phyloP scores from a whole-genome alignment of 2,113 vertebrate genomes.

The Pipa parva region DNA sequence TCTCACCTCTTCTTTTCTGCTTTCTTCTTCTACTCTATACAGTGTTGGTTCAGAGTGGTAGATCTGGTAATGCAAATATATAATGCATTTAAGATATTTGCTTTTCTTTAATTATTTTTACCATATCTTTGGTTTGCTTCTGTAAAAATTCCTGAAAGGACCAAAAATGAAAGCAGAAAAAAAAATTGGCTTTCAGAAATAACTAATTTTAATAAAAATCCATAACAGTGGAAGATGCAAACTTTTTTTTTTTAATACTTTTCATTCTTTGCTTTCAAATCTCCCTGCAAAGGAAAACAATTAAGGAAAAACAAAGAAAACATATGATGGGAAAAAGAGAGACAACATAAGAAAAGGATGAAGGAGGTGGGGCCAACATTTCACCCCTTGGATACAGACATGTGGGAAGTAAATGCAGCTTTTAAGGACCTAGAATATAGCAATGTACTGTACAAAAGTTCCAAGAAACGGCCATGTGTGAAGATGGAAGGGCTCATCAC shows the following conservation, averaged over 20 bases:
- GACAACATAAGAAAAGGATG: not conserved
- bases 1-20: no score
- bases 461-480: slow-evolving; percentile 30
- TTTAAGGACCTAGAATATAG: slow-evolving; percentile 40
- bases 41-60: no score
- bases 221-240: slow-evolving; percentile 32
- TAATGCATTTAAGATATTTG: no score
- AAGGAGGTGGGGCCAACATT: slow-evolving; percentile 4
- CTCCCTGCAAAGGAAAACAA: slow-evolving; percentile 15
- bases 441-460: slow-evolving; percentile 36
- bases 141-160: not conserved
- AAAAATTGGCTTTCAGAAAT: not conserved
- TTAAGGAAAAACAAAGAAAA: slow-evolving; percentile 12
- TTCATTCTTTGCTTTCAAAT: slow-evolving; percentile 30
- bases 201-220: slow-evolving; percentile 19
- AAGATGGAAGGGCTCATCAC: not conserved
- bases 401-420: slow-evolving; percentile 40
- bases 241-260: slow-evolving; percentile 37
- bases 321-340: slow-evolving; percentile 1
- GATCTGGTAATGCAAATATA: no score
- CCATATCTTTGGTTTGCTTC: not conserved
- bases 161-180: slow-evolving; percentile 12
- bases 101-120: not conserved
- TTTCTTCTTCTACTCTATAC: no score
- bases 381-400: slow-evolving; percentile 35